phyloP scores from a whole-genome alignment of 2,888 invertebrate genomes.

The Acleris laterana region DNA sequence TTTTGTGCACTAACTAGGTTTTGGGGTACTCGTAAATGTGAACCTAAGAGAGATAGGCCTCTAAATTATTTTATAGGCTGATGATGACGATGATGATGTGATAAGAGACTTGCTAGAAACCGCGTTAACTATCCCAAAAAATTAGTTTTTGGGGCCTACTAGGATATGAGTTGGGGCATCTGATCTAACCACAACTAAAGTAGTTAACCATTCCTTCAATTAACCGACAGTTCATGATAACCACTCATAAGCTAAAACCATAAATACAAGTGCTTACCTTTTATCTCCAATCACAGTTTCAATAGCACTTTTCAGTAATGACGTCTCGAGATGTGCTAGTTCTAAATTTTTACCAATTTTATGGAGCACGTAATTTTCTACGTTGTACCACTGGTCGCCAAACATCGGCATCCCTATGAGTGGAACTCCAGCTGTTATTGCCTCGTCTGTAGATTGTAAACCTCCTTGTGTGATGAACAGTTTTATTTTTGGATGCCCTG shows the following conservation, averaged over 20 bases:
- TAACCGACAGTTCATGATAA: background rate
- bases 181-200: no score
- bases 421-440: conserved; percentile 63
- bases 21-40: no score
- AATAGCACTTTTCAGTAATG: conserved; percentile 47
- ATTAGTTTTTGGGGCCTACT: no score
- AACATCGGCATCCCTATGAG: conserved; percentile 67
- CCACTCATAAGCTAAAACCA: background rate
- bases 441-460: conserved; percentile 65
- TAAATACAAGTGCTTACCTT: conserved; percentile 42
- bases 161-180: no score
- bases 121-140: no score
- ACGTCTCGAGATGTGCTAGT: conserved; percentile 39
- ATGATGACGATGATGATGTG: no score
- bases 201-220: no score
- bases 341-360: conserved; percentile 40
- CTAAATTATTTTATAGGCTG: no score
- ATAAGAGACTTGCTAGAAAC: no score
- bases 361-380: conserved; percentile 47
- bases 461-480: conserved; percentile 70
- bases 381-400: conserved; percentile 67
- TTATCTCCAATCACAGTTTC: conserved; percentile 44
- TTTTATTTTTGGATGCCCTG: conserved; percentile 66
- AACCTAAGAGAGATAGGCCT: no score
- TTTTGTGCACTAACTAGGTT: no score